A percentile compares a stretch with the other conserved stretches of the same genome.
phyloP scores from a whole-genome alignment of 92 coral and sea anemone species.

The Epizoanthus ramosus region DNA sequence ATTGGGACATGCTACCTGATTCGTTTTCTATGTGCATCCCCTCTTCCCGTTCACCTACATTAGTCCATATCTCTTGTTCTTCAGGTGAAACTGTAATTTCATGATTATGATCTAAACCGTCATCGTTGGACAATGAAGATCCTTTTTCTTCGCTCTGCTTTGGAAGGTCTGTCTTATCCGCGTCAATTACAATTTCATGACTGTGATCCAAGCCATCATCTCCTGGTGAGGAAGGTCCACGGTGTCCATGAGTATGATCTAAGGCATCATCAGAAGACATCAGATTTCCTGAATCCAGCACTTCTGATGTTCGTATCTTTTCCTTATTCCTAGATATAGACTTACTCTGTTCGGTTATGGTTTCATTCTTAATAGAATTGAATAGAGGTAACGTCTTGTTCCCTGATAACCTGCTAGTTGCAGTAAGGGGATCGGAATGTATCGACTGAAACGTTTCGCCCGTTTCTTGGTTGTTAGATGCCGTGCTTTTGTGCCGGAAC shows the following conservation, averaged over 20 bases:
- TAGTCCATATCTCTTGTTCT: neutral
- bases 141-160: neutral
- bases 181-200: neutral
- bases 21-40: neutral
- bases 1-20: neutral
- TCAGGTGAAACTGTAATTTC: constrained; percentile 3
- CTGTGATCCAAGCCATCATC: constrained; percentile 29
- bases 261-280: neutral
- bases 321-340: no score
- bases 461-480: no score
- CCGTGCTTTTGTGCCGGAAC: no score
- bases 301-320: no score
- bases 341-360: no score
- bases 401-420: no score
- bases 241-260: neutral
- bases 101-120: constrained; percentile 13
- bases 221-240: neutral
- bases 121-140: neutral
- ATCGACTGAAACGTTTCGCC: no score
- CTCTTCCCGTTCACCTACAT: neutral
- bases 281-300: neutral
- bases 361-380: no score
- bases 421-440: no score
- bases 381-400: no score
- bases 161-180: neutral